These are phyloP conservation scores for Aegotheles bennettii DNA, from an alignment of 2,113 vertebrate genomes.

Conservation along the genomic window DNA sequence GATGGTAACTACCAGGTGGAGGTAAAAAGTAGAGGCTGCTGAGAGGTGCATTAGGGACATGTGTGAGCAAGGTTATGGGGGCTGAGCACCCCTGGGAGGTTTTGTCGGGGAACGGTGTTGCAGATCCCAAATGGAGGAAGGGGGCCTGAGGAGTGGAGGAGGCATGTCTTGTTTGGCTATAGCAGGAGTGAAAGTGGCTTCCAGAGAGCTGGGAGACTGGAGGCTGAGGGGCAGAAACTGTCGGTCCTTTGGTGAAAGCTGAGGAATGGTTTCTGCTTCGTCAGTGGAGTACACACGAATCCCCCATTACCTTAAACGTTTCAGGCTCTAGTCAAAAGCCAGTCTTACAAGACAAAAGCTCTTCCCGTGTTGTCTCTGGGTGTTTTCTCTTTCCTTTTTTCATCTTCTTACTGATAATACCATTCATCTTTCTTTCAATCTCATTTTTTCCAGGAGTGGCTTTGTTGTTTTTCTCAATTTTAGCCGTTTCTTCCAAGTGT, in stretches of 20 bases:
- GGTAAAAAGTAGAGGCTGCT: background rate
- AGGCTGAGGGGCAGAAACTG: background rate
- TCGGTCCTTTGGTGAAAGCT: background rate
- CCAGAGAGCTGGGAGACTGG: rapidly evolving
- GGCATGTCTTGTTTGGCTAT: background rate
- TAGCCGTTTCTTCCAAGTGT: background rate
- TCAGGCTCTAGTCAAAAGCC: background rate
- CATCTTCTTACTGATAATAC: background rate
- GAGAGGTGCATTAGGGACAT: background rate
- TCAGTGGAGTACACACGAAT: background rate
- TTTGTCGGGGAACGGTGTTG: background rate
- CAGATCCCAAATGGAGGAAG: background rate
- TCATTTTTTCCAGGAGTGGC: background rate
- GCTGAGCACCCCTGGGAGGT: background rate
- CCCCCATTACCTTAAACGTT: background rate
- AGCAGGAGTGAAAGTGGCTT: background rate
- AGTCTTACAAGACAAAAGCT: background rate
- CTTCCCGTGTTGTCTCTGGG: background rate
- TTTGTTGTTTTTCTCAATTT: background rate
- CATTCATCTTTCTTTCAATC: background rate
- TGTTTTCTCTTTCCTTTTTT: background rate
- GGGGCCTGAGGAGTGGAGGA: background rate
- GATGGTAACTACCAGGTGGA: background rate
- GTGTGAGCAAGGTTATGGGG: background rate
- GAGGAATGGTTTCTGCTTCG: background rate